Percentiles rank a stretch among this genome's conserved stretches.
phyloP scores from a whole-genome alignment of 2,888 invertebrate genomes.

The Cetonia aurata region DNA sequence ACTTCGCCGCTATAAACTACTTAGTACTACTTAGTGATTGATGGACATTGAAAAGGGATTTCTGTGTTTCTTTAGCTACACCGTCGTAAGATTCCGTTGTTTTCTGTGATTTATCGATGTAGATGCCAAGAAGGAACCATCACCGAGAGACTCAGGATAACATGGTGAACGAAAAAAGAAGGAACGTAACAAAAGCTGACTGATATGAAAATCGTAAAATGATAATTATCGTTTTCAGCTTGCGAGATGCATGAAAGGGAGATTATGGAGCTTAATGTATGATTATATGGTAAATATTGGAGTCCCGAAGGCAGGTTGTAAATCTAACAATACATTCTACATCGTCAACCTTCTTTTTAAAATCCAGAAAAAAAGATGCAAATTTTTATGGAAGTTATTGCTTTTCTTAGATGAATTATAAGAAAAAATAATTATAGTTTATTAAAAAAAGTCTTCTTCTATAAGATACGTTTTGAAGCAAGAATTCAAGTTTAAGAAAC shows the following conservation, averaged over 20 bases:
- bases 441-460: too few relatives aligned
- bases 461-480: too few relatives aligned
- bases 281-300: neutral
- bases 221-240: slow-evolving; percentile 14
- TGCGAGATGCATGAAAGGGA: neutral
- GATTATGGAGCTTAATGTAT: neutral
- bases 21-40: slow-evolving; percentile 43
- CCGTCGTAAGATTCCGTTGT: slow-evolving; percentile 16
- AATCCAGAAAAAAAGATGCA: too few relatives aligned
- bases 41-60: slow-evolving; percentile 37
- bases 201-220: slow-evolving; percentile 13
- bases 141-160: neutral
- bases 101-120: slow-evolving; percentile 29
- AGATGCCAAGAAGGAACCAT: neutral
- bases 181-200: neutral
- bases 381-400: too few relatives aligned
- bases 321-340: neutral
- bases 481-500: too few relatives aligned
- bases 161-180: neutral
- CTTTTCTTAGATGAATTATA: too few relatives aligned
- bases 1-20: slow-evolving; percentile 40
- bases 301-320: neutral
- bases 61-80: slow-evolving; percentile 29
- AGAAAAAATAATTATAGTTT: too few relatives aligned
- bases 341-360: neutral